phyloP scores from a whole-genome alignment of 2,113 vertebrate genomes.

The Leptocoma aspasia region DNA sequence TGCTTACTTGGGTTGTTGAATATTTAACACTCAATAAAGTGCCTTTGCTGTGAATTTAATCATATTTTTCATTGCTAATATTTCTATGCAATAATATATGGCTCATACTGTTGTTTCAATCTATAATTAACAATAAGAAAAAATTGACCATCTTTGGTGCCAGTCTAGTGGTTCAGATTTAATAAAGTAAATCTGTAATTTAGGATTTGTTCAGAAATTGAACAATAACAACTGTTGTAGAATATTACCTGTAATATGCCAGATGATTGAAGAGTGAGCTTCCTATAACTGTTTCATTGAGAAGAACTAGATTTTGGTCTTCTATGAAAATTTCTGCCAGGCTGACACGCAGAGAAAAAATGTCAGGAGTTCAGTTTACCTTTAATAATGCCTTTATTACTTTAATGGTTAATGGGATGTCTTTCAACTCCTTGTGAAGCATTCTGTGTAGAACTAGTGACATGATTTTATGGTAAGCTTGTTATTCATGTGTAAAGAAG shows the following conservation, averaged over 20 bases:
- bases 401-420: not conserved
- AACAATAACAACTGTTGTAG: not conserved
- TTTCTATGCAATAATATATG: not conserved
- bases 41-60: not conserved
- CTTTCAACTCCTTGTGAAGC: not conserved
- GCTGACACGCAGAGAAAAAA: not conserved
- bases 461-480: not conserved
- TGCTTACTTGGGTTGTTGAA: not conserved
- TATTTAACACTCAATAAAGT: not conserved
- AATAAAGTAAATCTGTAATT: not conserved
- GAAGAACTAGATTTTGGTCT: not conserved
- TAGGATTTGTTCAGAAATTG: not conserved
- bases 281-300: not conserved
- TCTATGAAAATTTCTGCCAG: not conserved
- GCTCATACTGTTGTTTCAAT: not conserved
- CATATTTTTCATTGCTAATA: not conserved
- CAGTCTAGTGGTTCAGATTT: not conserved
- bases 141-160: not conserved
- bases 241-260: not conserved
- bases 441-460: not conserved
- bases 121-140: not conserved
- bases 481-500: not conserved
- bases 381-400: slow-evolving; percentile 10
- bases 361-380: not conserved
- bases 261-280: not conserved